Evolutionary conservation across 2,113 vertebrate genomes (phyloP).

Genomic region (Oplegnathus fasciatus): DNA sequence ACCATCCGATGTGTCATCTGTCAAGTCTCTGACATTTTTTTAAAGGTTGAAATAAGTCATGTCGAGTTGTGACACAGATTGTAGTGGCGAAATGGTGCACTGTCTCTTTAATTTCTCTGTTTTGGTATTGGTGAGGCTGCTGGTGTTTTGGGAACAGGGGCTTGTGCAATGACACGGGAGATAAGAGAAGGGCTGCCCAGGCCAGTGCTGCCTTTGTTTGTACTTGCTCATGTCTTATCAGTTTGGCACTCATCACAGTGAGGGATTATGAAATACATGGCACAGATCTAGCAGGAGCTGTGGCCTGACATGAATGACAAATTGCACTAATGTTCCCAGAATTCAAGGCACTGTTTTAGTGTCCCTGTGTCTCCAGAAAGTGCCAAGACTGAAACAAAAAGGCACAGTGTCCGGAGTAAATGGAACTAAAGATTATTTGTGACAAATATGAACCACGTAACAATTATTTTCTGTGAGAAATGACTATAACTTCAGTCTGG

Average conservation of each 20-base stretch:
- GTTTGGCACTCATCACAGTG: constrained; percentile 64
- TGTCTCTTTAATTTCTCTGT: constrained; percentile 58
- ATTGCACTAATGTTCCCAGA: constrained; percentile 2
- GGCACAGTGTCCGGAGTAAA: not conserved
- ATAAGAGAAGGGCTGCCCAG: constrained; percentile 65
- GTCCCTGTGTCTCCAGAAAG: not conserved
- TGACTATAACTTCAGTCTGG: not conserved
- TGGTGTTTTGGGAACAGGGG: constrained; percentile 58
- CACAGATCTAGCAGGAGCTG: constrained; percentile 33
- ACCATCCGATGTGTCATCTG: not conserved
- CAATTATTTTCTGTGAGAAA: not conserved
- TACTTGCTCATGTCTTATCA: constrained; percentile 76
- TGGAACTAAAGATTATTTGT: not conserved
- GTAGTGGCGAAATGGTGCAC: constrained; percentile 5
- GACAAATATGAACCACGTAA: not conserved
- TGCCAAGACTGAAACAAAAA: constrained; percentile 3
- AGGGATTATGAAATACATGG: constrained; percentile 71
- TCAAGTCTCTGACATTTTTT: constrained; percentile 10
- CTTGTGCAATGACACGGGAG: constrained; percentile 71
- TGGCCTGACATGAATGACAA: constrained; percentile 57
- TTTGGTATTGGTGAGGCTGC: constrained; percentile 54
- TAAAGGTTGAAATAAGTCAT: constrained; percentile 28
- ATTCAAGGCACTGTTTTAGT: constrained; percentile 22
- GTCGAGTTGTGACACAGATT: constrained; percentile 28
- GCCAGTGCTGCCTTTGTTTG: constrained; percentile 74